Evolutionary conservation across 2,797 vertebrate species (phyloP).

Genomic region (Sebastes hopkinsi): DNA sequence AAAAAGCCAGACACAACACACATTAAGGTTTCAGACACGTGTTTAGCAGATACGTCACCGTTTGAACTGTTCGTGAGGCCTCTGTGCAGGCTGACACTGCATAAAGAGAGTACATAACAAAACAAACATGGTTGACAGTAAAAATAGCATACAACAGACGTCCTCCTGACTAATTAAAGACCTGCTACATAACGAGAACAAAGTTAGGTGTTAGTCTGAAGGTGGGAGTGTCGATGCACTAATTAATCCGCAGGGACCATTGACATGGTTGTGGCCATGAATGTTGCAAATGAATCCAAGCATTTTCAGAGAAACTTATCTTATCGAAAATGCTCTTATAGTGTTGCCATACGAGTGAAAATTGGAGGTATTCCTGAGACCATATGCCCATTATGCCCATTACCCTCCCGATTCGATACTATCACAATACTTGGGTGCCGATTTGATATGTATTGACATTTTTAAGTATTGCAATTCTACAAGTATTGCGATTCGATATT

Average conservation of each 20-base stretch:
- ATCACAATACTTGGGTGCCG: too few relatives aligned
- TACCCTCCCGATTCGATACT: too few relatives aligned
- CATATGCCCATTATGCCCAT: too few relatives aligned
- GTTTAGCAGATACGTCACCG: constrained; percentile 7
- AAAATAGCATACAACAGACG: constrained; percentile 58
- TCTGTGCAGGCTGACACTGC: constrained; percentile 29
- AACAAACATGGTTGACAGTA: constrained; percentile 41
- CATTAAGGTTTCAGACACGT: constrained; percentile 16
- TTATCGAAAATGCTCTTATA: neutral
- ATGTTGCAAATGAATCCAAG: constrained; percentile 32
- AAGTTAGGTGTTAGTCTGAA: constrained; percentile 60
- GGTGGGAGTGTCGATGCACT: constrained; percentile 49
- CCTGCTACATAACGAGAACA: constrained; percentile 53
- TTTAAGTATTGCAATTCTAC: too few relatives aligned
- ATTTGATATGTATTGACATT: too few relatives aligned
- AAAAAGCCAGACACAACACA: neutral
- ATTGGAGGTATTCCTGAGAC: neutral
- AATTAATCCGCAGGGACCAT: constrained; percentile 68
- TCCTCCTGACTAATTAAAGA: constrained; percentile 64
- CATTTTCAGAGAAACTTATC: constrained; percentile 3
- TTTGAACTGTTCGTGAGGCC: constrained; percentile 30
- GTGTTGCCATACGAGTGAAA: neutral
- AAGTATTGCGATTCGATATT: too few relatives aligned
- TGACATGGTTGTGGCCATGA: constrained; percentile 33
- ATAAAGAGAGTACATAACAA: constrained; percentile 30